These are phyloP conservation scores for Thamnaconus septentrionalis DNA, from an alignment of 2,113 vertebrate species.

Conservation along the genomic window DNA sequence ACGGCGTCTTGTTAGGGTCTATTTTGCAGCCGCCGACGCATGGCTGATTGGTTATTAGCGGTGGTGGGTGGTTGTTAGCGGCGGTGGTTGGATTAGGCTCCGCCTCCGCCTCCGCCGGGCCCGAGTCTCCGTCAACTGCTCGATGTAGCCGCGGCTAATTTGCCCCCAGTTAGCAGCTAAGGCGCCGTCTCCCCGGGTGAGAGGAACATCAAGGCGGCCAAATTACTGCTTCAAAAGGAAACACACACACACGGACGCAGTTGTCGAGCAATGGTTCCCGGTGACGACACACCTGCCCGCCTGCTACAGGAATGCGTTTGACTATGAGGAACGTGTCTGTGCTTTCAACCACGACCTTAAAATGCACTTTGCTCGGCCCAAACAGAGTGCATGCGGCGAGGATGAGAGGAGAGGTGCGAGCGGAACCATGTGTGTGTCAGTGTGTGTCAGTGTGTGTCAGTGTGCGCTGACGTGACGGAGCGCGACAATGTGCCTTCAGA, in stretches of 20 bases:
- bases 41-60: conserved; percentile 47
- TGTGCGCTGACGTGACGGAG: no score
- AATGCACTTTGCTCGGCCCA: conserved; percentile 26
- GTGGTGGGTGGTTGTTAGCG: conserved; percentile 37
- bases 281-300: no score
- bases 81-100: conserved; percentile 19
- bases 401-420: not conserved
- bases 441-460: no score
- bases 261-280: no score
- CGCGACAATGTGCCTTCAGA: no score
- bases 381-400: not conserved
- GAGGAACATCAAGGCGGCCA: not conserved
- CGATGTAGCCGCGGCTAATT: conserved; percentile 26
- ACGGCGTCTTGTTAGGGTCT: conserved; percentile 42
- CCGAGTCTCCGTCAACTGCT: conserved; percentile 24
- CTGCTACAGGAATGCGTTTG: no score
- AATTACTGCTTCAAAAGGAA: not conserved
- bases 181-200: not conserved
- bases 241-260: no score
- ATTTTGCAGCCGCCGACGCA: conserved; percentile 16
- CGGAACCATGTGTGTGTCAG: no score
- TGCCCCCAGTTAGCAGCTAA: no score
- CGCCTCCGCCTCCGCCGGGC: not conserved
- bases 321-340: not conserved
- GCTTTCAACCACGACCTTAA: conserved; percentile 16